phyloP scores from a whole-genome alignment of 2,113 vertebrate genomes.

The Mustelus asterias region DNA sequence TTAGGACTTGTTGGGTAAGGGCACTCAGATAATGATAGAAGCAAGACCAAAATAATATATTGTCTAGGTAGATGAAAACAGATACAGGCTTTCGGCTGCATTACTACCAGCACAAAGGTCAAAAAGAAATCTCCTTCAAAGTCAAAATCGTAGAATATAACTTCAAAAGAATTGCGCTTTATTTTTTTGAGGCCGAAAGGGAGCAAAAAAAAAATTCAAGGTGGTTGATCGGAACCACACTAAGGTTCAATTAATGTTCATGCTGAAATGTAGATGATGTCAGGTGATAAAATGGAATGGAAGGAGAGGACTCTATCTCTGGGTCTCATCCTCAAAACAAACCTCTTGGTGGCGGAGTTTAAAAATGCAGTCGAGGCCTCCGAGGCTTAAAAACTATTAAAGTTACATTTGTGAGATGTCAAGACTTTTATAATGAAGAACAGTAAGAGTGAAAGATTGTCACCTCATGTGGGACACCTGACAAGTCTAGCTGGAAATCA shows the following conservation, averaged over 20 bases:
- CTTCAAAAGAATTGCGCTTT: neutral
- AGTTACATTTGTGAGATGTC: conserved; percentile 40
- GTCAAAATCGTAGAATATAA: neutral
- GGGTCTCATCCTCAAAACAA: neutral
- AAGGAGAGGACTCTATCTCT: neutral
- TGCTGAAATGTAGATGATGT: conserved; percentile 4
- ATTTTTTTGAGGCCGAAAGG: neutral
- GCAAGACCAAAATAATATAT: neutral
- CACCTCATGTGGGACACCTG: conserved; percentile 46
- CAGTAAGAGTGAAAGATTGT: conserved; percentile 50
- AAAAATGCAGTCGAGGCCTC: conserved; percentile 16
- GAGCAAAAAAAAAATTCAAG: neutral
- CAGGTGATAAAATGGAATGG: neutral
- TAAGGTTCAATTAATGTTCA: neutral
- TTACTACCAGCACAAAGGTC: conserved; percentile 7
- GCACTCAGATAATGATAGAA: conserved; percentile 21
- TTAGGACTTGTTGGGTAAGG: conserved; percentile 20
- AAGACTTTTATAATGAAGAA: conserved; percentile 48
- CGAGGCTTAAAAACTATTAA: conserved; percentile 32
- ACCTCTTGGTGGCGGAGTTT: neutral
- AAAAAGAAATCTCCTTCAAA: conserved; percentile 31
- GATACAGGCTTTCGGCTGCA: conserved; percentile 17
- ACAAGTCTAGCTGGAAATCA: conserved; percentile 43
- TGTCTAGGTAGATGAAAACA: conserved; percentile 23
- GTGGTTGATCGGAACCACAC: neutral